Evolutionary conservation across 2,888 invertebrate species (phyloP).

Genomic region (Phyllotreta striolata): DNA sequence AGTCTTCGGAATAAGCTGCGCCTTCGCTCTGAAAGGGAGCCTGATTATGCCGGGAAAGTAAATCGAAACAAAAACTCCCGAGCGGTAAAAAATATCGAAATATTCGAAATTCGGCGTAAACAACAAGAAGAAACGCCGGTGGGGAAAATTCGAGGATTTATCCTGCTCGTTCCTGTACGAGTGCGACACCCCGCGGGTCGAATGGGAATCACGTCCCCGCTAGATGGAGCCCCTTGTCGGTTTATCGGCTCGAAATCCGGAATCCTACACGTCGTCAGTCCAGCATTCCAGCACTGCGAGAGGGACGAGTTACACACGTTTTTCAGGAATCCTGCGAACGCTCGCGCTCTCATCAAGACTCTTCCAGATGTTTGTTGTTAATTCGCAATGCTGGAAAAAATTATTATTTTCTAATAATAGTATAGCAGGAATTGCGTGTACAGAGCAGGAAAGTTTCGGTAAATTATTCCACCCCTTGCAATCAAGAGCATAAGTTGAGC

Average conservation of each 20-base stretch:
- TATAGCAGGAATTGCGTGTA: too few relatives aligned
- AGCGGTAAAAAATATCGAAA: neutral
- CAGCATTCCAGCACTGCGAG: slow-evolving; percentile 22
- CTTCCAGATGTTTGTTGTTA: too few relatives aligned
- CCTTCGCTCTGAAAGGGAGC: slow-evolving; percentile 40
- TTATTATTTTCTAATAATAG: too few relatives aligned
- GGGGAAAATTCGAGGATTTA: too few relatives aligned
- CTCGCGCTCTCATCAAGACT: slow-evolving; percentile 1
- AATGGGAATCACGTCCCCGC: slow-evolving; percentile 52
- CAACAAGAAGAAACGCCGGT: slow-evolving; percentile 11
- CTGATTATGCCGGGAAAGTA: slow-evolving; percentile 40
- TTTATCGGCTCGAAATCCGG: slow-evolving; percentile 42
- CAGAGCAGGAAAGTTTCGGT: too few relatives aligned
- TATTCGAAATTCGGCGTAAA: neutral
- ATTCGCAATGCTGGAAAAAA: too few relatives aligned
- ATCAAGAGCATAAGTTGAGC: slow-evolving; percentile 12
- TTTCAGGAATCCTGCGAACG: neutral
- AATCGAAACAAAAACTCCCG: slow-evolving; percentile 41
- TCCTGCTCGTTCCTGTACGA: slow-evolving; percentile 34
- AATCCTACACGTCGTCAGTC: slow-evolving; percentile 43
- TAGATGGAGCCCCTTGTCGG: slow-evolving; percentile 57
- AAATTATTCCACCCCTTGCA: neutral
- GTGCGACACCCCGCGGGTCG: slow-evolving; percentile 58
- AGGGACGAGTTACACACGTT: slow-evolving; percentile 19
- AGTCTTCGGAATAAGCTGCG: slow-evolving; percentile 42